Base-by-base conservation (phyloP, 2,888 invertebrate genomes). In the Drosophila ochracea region DNA sequence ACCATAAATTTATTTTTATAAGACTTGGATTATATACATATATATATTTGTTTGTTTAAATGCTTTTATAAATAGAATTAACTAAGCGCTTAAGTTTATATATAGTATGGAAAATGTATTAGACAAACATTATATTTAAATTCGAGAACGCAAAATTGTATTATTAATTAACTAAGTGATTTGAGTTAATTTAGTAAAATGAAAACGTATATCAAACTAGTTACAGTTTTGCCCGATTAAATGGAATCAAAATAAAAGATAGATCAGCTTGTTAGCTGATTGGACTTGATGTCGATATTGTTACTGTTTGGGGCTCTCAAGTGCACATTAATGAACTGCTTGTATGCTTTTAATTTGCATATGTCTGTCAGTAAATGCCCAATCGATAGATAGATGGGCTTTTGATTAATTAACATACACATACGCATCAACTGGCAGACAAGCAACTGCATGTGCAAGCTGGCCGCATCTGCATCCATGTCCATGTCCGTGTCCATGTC, bases 341-440 rank as follows among this genome's bases (percentile, higher is more conserved):
- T 85, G 86, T 86, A 84, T 80, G 83, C 85, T 80, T 80, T 88
- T 88, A 80, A 88, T 86, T 86, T 89, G 82, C 83, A 84, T 85
- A 89, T 87, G 76, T 78, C 76, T 76, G 78, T 73, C 81, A 81
- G 87, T 88, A 85, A 86, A 84, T 83, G 78, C 74, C 72, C 85
- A 89, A 84, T 84, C 85, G 84, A 85, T 85, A 79, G 83, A 87
- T 87, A 80, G 86, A 84, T 84, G 80, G 83, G 83, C 84, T 84
- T 85, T 88, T 88, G 84, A 86, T 86, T 86, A 89, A 88, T 88
- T 89, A 84, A 81, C 82, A 86, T 72, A 79, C 72, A 76, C 55
- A 50, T 53, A 37, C 28, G 50, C 35, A 61, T 35, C 35, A 35
- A 55, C 5, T 37, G 37, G 43, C 67, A 61, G 31, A 61, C 55